Conservation (phyloP, 2,797 vertebrate genomes). For the Lemur catta region DNA sequence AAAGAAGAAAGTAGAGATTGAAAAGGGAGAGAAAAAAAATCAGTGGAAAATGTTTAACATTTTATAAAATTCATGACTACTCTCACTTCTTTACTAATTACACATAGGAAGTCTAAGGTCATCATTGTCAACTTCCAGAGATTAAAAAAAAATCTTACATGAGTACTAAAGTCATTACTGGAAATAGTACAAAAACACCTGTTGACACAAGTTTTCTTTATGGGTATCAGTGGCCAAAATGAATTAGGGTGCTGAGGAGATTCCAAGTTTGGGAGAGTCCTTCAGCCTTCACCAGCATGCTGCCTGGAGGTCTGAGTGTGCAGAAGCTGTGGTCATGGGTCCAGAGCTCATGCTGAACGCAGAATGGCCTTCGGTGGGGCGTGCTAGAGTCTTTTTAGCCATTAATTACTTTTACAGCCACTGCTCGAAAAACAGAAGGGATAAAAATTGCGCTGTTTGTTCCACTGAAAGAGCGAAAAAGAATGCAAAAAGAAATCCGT, state of each 20-base stretch:
- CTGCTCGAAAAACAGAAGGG: slow-evolving; percentile 38
- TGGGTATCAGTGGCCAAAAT: too few species aligned
- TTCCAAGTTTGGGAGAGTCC: not conserved
- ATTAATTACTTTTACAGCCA: slow-evolving; percentile 48
- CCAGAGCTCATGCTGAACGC: not conserved
- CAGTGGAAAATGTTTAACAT: not conserved
- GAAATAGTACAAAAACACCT: not conserved
- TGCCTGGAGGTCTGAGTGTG: not conserved
- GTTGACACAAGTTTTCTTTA: not conserved
- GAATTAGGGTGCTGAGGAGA: not conserved
- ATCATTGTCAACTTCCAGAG: not conserved
- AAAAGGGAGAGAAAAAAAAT: not conserved
- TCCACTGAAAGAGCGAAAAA: slow-evolving; percentile 35
- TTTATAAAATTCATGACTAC: not conserved
- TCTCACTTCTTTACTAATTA: slow-evolving; percentile 4
- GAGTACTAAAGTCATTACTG: not conserved
- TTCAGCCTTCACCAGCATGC: not conserved
- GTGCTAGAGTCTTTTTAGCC: not conserved
- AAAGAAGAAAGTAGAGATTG: not conserved
- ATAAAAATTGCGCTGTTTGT: slow-evolving; percentile 24
- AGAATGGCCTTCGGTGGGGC: not conserved
- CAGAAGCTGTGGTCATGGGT: not conserved
- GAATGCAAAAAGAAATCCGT: not conserved
- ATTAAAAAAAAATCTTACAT: not conserved
- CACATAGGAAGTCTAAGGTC: not conserved